These are phyloP conservation scores for Choristoneura fumiferana DNA, from an alignment of 1,140 invertebrate genomes.

Conservation along the genomic window DNA sequence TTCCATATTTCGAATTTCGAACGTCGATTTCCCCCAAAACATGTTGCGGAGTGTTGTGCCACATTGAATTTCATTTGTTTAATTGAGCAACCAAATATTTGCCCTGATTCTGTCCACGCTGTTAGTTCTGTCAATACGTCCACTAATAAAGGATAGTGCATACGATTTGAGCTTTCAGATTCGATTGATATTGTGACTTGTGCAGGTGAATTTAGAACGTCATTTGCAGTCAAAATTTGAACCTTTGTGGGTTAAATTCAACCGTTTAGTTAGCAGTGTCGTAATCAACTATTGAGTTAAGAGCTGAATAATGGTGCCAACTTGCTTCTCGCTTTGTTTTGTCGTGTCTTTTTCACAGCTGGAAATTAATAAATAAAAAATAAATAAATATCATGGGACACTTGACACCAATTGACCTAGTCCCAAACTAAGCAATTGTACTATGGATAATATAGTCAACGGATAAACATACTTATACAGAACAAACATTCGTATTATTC, in stretches of 20 bases:
- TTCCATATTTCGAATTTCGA: conserved; percentile 38
- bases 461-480: too few relatives aligned
- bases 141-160: conserved; percentile 57
- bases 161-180: conserved; percentile 24
- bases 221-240: conserved; percentile 24
- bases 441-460: too few relatives aligned
- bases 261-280: conserved; percentile 40
- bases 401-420: too few relatives aligned
- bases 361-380: too few relatives aligned
- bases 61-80: conserved; percentile 63
- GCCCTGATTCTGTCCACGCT: conserved; percentile 48
- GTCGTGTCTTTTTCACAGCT: conserved; percentile 3
- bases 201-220: conserved; percentile 19
- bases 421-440: too few relatives aligned
- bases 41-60: conserved; percentile 33
- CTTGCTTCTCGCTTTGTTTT: conserved; percentile 22
- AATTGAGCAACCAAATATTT: conserved; percentile 67
- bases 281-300: conserved; percentile 43
- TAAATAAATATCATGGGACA: too few relatives aligned
- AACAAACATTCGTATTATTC: too few relatives aligned
- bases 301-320: conserved; percentile 39
- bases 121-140: conserved; percentile 67
- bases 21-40: conserved; percentile 28
- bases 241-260: conserved; percentile 28
- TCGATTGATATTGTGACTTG: conserved; percentile 35